Base-by-base conservation (phyloP, 2,888 invertebrate species). In the Coelogynopora nodosa region DNA sequence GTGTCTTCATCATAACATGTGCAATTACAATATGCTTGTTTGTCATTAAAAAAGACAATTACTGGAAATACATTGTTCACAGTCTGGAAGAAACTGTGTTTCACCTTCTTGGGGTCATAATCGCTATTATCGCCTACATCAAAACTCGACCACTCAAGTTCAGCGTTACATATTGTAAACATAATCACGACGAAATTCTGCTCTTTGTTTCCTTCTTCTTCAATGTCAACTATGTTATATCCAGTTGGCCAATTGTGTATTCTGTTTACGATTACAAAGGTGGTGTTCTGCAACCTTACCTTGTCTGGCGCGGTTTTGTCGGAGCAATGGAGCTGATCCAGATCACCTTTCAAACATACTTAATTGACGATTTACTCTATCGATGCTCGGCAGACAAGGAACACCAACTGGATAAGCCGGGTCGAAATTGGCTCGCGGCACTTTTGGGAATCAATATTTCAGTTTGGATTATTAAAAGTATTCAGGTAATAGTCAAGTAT, bases 401-500 rank as follows among this genome's bases (percentile, higher is more conserved):
- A n/a, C 84, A 86, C 29, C 67, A 86, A 28, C n/a, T 10, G 18
- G 30, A 27, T 0, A 86, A 86, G 31, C 87, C 87, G 18, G 87
- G 87, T n/a, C 26, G 85, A 28, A 86, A 74, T 31, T 83, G 67
- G 29, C 67, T 86, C 0, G 87, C 85, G 2, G 27, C 67, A 86
- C 29, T 86, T 0, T 67, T 86, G 10, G 87, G 84, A 2, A 5
- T 67, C 18, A 86, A 86, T 30, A 49, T 86, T 18, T 31, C 85
- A 1, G 27, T 86, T 13, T 86, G 87, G 87, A 31, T 86, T 10
- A 27, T 86, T 27, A 86, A 86, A 67, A 86, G 84, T 67, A 86
- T 86, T 67, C 87, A 86, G 84, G 87, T 86, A 28, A n/a, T n/a
- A n/a, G n/a, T n/a, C n/a, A n/a, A n/a, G n/a, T 28, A 1, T 84